phyloP scores from a whole-genome alignment of 2,888 invertebrate species.

The Hirtodrosophila histrioides region DNA sequence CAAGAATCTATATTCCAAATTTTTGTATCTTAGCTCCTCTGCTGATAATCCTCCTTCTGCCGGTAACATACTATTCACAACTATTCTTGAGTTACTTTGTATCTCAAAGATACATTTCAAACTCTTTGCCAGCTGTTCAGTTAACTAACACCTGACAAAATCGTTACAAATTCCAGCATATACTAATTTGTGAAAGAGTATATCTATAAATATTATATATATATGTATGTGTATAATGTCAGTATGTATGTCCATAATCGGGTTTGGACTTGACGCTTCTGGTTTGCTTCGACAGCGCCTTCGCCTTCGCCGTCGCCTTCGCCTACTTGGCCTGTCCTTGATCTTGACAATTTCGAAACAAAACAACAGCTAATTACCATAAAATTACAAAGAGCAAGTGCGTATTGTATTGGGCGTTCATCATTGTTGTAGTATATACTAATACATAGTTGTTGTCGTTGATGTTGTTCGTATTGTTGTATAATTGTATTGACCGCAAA shows the following conservation, averaged over 20 bases:
- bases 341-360: conserved; percentile 70
- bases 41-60: no score
- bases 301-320: conserved; percentile 23
- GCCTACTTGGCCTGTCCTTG: conserved; percentile 65
- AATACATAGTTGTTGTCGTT: conserved; percentile 8
- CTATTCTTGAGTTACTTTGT: no score
- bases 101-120: no score
- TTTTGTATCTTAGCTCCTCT: no score
- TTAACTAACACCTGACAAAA: no score
- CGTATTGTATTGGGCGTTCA: conserved; percentile 49
- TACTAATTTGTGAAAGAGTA: no score
- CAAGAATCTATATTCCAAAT: no score
- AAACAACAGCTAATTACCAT: conserved; percentile 70
- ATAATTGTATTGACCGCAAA: conserved; percentile 33
- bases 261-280: conserved; percentile 23
- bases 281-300: conserved; percentile 20
- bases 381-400: conserved; percentile 59
- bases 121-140: no score
- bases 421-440: not conserved
- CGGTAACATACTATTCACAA: no score
- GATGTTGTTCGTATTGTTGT: conserved; percentile 11
- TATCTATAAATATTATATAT: not conserved
- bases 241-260: conserved; percentile 12
- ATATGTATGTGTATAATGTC: not conserved
- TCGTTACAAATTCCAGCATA: no score